Percentiles rank a stretch among this genome's conserved stretches.
phyloP scores from a whole-genome alignment of 2,888 invertebrate species.

The Pharmacophagus antenor region DNA sequence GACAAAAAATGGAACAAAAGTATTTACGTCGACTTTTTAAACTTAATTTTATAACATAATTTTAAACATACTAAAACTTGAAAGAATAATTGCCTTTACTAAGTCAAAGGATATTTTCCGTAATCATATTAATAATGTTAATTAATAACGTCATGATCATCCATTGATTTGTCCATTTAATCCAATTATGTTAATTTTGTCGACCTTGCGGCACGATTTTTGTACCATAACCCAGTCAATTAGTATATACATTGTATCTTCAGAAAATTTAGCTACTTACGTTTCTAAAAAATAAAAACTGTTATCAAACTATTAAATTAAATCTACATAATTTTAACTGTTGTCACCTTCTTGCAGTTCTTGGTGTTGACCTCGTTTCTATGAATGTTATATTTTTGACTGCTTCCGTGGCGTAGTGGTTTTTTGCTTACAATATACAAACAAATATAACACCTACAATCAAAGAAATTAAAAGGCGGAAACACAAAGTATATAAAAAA shows the following conservation, averaged over 20 bases:
- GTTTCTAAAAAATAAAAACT: not conserved
- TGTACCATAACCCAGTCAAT: slow-evolving; percentile 5
- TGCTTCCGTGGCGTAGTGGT: no score
- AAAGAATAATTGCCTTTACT: not conserved
- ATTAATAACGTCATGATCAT: not conserved
- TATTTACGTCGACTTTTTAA: no score
- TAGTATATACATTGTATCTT: not conserved
- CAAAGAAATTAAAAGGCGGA: no score
- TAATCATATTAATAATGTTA: not conserved
- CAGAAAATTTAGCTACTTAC: not conserved
- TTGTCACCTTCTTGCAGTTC: no score
- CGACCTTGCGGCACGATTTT: not conserved
- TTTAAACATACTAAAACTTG: no score
- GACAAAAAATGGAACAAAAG: no score
- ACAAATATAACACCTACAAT: no score
- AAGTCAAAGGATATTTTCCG: not conserved
- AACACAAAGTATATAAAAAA: no score
- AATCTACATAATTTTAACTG: not conserved
- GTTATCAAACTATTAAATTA: not conserved
- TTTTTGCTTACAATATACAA: no score
- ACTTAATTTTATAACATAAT: no score
- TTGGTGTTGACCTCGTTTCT: no score
- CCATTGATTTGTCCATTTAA: slow-evolving; percentile 6
- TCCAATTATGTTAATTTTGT: slow-evolving; percentile 1
- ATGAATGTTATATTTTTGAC: no score